phyloP scores from a whole-genome alignment of 2,888 invertebrate genomes.

The Pegoplata infirma region DNA sequence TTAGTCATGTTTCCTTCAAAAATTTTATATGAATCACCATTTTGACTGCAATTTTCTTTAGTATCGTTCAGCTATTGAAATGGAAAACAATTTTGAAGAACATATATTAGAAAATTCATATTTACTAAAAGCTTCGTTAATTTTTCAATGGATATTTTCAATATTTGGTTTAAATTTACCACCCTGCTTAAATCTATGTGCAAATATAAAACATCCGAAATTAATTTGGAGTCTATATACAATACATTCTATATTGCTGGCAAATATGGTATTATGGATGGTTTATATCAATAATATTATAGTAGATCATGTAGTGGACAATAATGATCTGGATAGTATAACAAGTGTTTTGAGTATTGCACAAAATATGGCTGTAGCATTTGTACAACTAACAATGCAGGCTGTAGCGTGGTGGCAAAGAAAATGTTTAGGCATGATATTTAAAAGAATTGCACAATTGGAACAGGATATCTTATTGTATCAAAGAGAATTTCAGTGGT shows the following conservation, averaged over 20 bases:
- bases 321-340: constrained; percentile 64
- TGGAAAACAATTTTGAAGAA: constrained; percentile 36
- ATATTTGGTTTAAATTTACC: constrained; percentile 56
- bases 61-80: not conserved
- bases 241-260: constrained; percentile 49
- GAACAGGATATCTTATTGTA: constrained; percentile 66
- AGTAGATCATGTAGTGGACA: constrained; percentile 58
- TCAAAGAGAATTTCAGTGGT: not conserved
- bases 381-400: constrained; percentile 57
- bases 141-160: constrained; percentile 61
- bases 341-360: constrained; percentile 64
- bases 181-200: constrained; percentile 31
- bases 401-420: constrained; percentile 57
- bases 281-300: constrained; percentile 62
- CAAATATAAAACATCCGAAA: not conserved
- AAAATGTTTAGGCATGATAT: constrained; percentile 58
- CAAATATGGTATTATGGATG: constrained; percentile 53
- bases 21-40: no score
- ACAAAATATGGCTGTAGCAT: constrained; percentile 55
- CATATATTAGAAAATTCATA: constrained; percentile 45
- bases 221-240: constrained; percentile 26
- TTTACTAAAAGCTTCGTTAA: constrained; percentile 31
- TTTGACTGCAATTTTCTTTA: constrained; percentile 4
- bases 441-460: constrained; percentile 62
- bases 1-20: no score